Percentiles rank a stretch among this genome's conserved stretches.
Evolutionary conservation across 2,113 vertebrate genomes (phyloP).

Genomic region (Thomomys bottae): DNA sequence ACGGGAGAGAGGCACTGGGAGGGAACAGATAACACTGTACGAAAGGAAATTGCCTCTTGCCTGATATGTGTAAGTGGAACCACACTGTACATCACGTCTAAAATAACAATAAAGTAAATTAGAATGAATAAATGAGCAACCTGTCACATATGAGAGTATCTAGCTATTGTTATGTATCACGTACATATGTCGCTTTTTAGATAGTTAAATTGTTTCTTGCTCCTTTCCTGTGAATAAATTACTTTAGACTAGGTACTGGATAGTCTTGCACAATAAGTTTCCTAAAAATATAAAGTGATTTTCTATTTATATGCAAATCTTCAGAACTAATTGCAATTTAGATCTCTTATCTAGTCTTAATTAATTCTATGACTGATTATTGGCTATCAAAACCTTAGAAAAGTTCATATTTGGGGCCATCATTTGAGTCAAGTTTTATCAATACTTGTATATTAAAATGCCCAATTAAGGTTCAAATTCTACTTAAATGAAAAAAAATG

Average conservation of each 20-base stretch:
- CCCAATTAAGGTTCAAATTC: constrained; percentile 11
- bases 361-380: background rate
- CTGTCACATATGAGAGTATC: background rate
- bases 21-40: too few relatives aligned
- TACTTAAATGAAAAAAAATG: background rate
- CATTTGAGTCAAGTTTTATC: background rate
- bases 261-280: background rate
- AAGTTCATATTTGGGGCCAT: background rate
- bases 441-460: background rate
- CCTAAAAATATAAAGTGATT: background rate
- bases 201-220: background rate
- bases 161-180: background rate
- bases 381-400: background rate
- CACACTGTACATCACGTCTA: too few relatives aligned
- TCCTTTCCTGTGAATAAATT: constrained; percentile 35
- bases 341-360: background rate
- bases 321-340: background rate
- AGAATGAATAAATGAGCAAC: background rate
- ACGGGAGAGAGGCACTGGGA: too few relatives aligned
- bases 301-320: constrained; percentile 47
- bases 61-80: too few relatives aligned
- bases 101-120: too few relatives aligned
- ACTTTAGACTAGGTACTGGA: background rate
- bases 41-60: too few relatives aligned
- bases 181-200: background rate